Conservation (phyloP, 2,113 vertebrate species). For the Parotia lawesii region DNA sequence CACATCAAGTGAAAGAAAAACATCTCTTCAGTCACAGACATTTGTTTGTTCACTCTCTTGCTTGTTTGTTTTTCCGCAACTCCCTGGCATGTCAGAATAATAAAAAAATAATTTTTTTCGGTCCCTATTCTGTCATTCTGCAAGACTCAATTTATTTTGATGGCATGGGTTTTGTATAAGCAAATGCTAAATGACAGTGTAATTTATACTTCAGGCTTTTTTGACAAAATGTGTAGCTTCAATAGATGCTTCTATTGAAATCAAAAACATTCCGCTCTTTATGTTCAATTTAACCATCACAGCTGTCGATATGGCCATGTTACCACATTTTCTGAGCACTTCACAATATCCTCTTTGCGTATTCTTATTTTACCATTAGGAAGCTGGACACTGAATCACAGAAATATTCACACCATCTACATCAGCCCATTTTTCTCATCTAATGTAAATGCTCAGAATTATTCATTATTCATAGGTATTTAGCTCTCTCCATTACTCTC, state of each 20-base stretch:
- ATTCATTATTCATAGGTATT: background rate
- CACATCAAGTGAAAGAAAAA: background rate
- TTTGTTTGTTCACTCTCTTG: background rate
- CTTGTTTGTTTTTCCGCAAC: background rate
- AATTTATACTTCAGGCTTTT: slow-evolving; percentile 20
- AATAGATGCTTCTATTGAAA: background rate
- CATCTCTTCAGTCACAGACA: background rate
- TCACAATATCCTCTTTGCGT: background rate
- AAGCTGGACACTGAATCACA: background rate
- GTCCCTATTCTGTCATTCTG: background rate
- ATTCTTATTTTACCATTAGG: background rate
- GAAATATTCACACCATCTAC: background rate
- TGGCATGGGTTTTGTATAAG: background rate
- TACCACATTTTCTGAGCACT: background rate
- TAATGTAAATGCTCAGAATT: background rate
- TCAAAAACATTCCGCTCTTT: background rate
- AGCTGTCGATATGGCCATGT: background rate
- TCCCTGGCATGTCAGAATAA: background rate
- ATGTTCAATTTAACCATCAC: background rate
- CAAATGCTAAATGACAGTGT: background rate
- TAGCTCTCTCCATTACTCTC: background rate
- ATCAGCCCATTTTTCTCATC: background rate
- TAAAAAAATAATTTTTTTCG: background rate
- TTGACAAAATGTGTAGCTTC: background rate
- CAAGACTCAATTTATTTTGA: background rate